Conservation (phyloP, 2,888 invertebrate genomes). For the Acrobasis consociella region DNA sequence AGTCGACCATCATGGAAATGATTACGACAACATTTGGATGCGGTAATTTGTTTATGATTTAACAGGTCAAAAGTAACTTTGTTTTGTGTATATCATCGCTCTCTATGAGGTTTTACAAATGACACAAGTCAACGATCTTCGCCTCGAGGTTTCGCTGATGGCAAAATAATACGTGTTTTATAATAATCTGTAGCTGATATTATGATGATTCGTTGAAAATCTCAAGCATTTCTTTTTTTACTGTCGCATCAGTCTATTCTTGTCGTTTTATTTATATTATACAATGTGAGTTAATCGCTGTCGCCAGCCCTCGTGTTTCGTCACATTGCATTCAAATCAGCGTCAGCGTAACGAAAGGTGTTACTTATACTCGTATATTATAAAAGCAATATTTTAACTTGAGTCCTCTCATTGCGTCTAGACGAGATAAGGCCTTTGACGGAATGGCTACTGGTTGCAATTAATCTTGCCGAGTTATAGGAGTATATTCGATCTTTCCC, state of each 20-base stretch:
- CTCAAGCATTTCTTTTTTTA: neutral
- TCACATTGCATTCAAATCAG: conserved; percentile 10
- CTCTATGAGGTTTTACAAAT: neutral
- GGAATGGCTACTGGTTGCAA: conserved; percentile 35
- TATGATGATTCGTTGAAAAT: neutral
- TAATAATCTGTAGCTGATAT: conserved; percentile 1
- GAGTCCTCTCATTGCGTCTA: conserved; percentile 39
- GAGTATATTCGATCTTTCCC: conserved; percentile 29
- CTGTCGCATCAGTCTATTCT: conserved; percentile 3
- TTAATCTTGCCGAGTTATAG: conserved; percentile 34
- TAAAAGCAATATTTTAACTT: neutral
- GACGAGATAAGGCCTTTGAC: conserved; percentile 47
- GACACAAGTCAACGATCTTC: neutral
- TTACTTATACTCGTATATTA: neutral
- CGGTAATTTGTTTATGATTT: conserved; percentile 13
- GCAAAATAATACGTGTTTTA: conserved; percentile 4
- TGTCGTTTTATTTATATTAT: conserved; percentile 7
- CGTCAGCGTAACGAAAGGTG: neutral
- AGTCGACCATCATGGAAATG: conserved; percentile 41
- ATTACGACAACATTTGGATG: conserved; percentile 36
- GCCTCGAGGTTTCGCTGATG: neutral
- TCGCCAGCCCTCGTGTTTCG: neutral
- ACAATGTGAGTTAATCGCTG: conserved; percentile 1
- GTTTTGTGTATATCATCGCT: neutral
- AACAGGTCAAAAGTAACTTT: conserved; percentile 6